phyloP scores from a whole-genome alignment of 2,797 vertebrate genomes.

The Rallus crepitans region DNA sequence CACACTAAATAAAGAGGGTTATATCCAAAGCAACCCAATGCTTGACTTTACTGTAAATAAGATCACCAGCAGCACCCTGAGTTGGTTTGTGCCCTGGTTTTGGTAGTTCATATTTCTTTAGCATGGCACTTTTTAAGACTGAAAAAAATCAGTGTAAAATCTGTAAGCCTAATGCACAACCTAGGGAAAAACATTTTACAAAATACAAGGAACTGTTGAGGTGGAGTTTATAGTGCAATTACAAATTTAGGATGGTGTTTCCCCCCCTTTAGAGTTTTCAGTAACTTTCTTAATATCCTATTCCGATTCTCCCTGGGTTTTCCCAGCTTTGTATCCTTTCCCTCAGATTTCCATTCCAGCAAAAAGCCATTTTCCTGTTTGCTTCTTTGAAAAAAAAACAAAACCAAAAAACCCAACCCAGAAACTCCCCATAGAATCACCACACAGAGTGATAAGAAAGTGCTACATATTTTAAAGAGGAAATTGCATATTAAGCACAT shows the following conservation, averaged over 20 bases:
- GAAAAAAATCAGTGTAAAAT: background rate
- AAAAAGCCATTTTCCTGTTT: background rate
- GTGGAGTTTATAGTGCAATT: background rate
- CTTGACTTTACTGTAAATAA: background rate
- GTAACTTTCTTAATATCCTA: background rate
- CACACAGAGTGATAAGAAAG: background rate
- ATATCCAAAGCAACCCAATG: background rate
- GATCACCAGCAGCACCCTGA: background rate
- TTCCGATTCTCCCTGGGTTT: background rate
- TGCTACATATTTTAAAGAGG: background rate
- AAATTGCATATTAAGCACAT: background rate
- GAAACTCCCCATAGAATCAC: background rate
- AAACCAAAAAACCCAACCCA: too few species aligned
- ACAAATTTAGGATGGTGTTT: background rate
- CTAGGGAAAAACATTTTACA: background rate
- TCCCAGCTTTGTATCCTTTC: background rate
- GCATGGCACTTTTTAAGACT: background rate
- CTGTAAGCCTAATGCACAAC: background rate
- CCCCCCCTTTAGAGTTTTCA: background rate
- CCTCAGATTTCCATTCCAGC: background rate
- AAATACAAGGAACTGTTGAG: background rate
- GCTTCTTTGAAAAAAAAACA: background rate
- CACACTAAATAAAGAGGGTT: background rate
- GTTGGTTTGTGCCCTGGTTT: background rate
- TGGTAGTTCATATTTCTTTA: background rate